These are phyloP conservation scores for Xestia ashworthii DNA, from an alignment of 2,888 invertebrate genomes.

Conservation along the genomic window DNA sequence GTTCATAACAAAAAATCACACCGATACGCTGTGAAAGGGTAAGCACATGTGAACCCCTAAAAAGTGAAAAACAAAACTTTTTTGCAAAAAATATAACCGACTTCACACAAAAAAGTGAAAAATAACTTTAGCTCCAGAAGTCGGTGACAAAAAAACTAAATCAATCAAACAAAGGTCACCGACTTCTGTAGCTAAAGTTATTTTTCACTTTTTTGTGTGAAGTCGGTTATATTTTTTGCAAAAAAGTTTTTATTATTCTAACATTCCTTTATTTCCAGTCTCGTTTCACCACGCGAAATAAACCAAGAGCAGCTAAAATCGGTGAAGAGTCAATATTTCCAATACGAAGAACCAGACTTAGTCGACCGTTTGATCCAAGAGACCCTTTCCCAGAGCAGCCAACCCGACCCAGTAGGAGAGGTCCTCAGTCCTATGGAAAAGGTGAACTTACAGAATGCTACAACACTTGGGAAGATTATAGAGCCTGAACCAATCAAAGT, in stretches of 20 bases:
- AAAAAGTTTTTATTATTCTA: conserved; percentile 8
- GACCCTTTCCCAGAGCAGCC: conserved; percentile 71
- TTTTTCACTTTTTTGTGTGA: no score
- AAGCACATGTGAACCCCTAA: no score
- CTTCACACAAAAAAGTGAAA: no score
- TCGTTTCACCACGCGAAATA: conserved; percentile 69
- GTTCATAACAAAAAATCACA: no score
- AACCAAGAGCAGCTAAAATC: conserved; percentile 67
- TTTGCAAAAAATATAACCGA: no score
- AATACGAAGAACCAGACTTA: conserved; percentile 65
- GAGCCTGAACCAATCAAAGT: conserved; percentile 55
- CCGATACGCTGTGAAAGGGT: no score
- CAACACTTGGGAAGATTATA: conserved; percentile 70
- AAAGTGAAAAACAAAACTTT: no score
- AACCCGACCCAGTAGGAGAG: conserved; percentile 76
- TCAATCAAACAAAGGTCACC: no score
- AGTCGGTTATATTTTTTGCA: no score
- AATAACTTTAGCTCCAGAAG: no score
- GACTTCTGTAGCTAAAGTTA: no score
- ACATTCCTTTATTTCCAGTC: conserved; percentile 61
- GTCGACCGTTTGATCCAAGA: conserved; percentile 75
- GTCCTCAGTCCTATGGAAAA: conserved; percentile 76
- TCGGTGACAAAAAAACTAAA: no score
- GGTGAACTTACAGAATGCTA: conserved; percentile 72
- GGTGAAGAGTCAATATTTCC: conserved; percentile 72